phyloP scores from a whole-genome alignment of 2,888 invertebrate genomes.

The Cephus sareptanus region DNA sequence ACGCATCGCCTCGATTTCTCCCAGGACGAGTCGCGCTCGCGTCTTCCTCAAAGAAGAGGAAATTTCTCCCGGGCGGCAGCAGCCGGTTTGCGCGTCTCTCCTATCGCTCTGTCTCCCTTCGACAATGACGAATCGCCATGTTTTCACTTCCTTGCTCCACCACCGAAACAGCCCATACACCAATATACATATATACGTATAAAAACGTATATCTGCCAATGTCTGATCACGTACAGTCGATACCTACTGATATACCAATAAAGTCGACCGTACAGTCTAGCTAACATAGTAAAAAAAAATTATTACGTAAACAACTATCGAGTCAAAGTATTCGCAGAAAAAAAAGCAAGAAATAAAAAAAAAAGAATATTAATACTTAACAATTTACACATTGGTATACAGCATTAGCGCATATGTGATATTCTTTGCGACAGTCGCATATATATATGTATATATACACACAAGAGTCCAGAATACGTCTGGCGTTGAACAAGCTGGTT shows the following conservation, averaged over 20 bases:
- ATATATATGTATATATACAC: not conserved
- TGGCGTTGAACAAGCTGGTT: constrained; percentile 21
- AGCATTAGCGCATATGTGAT: not conserved
- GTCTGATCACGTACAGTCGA: not conserved
- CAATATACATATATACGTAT: not conserved
- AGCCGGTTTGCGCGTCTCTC: not conserved
- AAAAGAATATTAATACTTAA: not conserved
- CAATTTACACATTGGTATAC: not conserved
- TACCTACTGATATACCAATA: not conserved
- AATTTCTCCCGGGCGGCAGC: not conserved
- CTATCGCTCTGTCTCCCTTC: not conserved
- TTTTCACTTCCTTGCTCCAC: not conserved
- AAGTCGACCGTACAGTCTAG: not conserved
- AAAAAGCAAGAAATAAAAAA: no score
- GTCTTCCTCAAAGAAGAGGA: not conserved
- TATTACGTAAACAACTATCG: not conserved
- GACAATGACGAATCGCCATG: not conserved
- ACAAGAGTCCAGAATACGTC: not conserved
- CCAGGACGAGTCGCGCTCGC: not conserved
- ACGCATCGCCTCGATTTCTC: not conserved
- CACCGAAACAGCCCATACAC: no score
- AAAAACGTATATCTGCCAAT: not conserved
- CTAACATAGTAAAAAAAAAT: not conserved
- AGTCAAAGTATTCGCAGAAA: not conserved
- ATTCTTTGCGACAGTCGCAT: not conserved